Percentiles rank a stretch among this genome's conserved stretches.
These are phyloP conservation scores for Stramonita haemastoma DNA, from an alignment of 2,888 invertebrate genomes.

Conservation along the genomic window DNA sequence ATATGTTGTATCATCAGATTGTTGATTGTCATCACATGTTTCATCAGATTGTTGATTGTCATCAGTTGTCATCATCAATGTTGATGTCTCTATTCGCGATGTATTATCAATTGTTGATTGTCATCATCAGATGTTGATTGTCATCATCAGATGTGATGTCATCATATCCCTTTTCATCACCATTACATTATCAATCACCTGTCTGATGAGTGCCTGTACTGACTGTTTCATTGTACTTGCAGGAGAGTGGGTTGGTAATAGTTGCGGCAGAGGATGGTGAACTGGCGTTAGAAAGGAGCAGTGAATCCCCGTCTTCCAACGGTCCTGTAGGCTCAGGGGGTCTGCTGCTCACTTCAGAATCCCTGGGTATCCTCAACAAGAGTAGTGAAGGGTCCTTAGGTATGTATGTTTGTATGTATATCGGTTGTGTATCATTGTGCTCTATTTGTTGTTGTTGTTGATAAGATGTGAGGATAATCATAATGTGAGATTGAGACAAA, in stretches of 20 bases:
- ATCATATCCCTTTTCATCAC: too few relatives aligned
- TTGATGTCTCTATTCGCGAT: too few relatives aligned
- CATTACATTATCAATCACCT: too few relatives aligned
- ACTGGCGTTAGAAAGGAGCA: slow-evolving; percentile 45
- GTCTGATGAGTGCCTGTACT: too few relatives aligned
- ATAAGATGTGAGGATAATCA: not conserved
- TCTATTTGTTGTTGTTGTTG: not conserved
- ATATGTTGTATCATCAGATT: too few relatives aligned
- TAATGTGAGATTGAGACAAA: too few relatives aligned
- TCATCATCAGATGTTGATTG: too few relatives aligned
- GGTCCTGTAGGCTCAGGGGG: slow-evolving; percentile 47
- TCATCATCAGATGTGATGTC: too few relatives aligned
- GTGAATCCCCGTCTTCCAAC: slow-evolving; percentile 36
- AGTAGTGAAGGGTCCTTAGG: slow-evolving; percentile 47
- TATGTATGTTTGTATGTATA: slow-evolving; percentile 28
- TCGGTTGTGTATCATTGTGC: not conserved
- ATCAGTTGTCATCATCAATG: too few relatives aligned
- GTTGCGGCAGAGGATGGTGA: slow-evolving; percentile 50
- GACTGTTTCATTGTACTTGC: slow-evolving; percentile 3
- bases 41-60: too few relatives aligned
- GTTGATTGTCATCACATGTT: too few relatives aligned
- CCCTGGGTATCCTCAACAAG: slow-evolving; percentile 48
- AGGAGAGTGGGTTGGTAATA: slow-evolving; percentile 53
- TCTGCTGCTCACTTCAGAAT: slow-evolving; percentile 47
- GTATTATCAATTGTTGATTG: too few relatives aligned